Percentiles rank a stretch among this genome's conserved stretches.
Evolutionary conservation across 1,140 invertebrate species (phyloP).

Genomic region (Cepaea nemoralis): DNA sequence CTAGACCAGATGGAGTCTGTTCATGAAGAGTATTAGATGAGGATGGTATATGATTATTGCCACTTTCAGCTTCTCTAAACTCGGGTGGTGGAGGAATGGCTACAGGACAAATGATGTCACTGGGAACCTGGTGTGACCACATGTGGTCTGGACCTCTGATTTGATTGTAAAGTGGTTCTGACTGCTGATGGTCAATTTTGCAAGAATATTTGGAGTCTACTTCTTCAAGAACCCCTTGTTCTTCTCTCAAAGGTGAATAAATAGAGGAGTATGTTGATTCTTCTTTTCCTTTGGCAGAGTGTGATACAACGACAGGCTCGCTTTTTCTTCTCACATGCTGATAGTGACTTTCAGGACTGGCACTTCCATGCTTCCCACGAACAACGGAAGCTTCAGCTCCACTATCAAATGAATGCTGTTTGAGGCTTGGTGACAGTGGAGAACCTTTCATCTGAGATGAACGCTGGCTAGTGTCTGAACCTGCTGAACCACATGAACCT

Average conservation of each 20-base stretch:
- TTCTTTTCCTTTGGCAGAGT: neutral
- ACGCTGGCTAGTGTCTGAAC: conserved; percentile 13
- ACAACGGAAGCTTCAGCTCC: neutral
- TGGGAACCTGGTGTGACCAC: conserved; percentile 8
- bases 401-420: conserved; percentile 35
- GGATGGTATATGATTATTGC: conserved; percentile 20
- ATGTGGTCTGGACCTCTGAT: neutral
- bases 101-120: neutral
- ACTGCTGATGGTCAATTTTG: conserved; percentile 13
- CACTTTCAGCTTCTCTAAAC: conserved; percentile 35
- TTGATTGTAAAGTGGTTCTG: conserved; percentile 37
- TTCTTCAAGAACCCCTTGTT: neutral
- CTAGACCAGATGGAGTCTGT: conserved; percentile 11
- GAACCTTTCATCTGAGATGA: conserved; percentile 1
- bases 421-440: conserved; percentile 36
- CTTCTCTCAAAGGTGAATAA: conserved; percentile 17
- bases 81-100: conserved; percentile 42
- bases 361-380: neutral
- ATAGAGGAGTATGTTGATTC: conserved; percentile 21
- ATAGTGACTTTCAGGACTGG: conserved; percentile 11
- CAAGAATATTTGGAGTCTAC: neutral
- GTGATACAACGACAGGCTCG: conserved; percentile 7
- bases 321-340: conserved; percentile 29
- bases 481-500: conserved; percentile 32
- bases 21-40: conserved; percentile 29